Percentiles rank a stretch among this genome's conserved stretches.
Conservation (phyloP, 2,797 vertebrate genomes). For the Borostomias antarcticus region DNA sequence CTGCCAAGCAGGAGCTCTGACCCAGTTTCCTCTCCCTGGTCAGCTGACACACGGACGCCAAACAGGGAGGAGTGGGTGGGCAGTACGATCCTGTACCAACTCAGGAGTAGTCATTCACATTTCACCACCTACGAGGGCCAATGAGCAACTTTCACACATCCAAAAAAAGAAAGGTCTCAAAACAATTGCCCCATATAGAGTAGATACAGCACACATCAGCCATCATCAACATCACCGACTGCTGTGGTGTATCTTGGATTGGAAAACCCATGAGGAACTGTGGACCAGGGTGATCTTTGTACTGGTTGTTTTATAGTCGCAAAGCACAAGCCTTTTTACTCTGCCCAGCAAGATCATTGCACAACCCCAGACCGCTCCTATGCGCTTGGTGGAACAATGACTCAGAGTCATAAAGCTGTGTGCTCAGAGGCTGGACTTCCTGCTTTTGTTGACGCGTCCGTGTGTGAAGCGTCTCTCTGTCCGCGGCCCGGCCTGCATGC, state of each 20-base stretch:
- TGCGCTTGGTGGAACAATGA: conserved; percentile 36
- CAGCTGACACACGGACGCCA: conserved; percentile 64
- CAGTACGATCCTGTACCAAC: too few species aligned
- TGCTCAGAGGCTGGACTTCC: conserved; percentile 56
- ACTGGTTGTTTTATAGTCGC: too few species aligned
- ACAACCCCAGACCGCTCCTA: not conserved
- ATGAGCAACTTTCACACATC: too few species aligned
- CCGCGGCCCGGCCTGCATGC: not conserved
- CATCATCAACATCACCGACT: too few species aligned
- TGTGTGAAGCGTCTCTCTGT: conserved; percentile 6
- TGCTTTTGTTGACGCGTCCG: conserved; percentile 38
- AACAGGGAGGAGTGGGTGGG: conserved; percentile 36
- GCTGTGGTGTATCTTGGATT: too few species aligned
- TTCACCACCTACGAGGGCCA: too few species aligned
- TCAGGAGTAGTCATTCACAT: too few species aligned
- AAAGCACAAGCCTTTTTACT: too few species aligned
- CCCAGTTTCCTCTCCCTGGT: conserved; percentile 64
- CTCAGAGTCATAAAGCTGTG: conserved; percentile 46
- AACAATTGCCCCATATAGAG: not conserved
- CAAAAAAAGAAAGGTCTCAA: too few species aligned
- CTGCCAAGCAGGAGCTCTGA: conserved; percentile 53
- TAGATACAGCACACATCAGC: not conserved
- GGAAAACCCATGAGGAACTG: too few species aligned
- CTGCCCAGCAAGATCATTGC: conserved; percentile 37
- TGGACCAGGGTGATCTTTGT: too few species aligned